phyloP scores from a whole-genome alignment of 2,797 vertebrate genomes.

The Phalloptychus januarius region DNA sequence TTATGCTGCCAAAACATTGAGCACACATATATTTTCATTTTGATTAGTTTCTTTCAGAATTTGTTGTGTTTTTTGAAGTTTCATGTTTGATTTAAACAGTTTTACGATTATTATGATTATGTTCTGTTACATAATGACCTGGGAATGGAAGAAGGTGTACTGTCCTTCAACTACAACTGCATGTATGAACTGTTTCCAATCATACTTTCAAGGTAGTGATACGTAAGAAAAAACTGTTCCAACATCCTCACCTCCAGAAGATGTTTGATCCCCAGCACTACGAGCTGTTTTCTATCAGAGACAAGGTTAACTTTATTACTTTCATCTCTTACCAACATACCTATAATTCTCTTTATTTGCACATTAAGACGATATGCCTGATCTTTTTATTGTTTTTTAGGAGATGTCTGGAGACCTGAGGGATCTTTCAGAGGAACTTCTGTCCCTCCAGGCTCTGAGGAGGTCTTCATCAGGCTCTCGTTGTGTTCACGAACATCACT shows the following conservation, averaged over 20 bases:
- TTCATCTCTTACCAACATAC: neutral
- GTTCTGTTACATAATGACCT: neutral
- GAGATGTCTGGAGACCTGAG: constrained; percentile 88
- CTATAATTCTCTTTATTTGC: neutral
- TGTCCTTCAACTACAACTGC: neutral
- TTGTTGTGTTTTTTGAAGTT: neutral
- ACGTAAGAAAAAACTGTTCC: constrained; percentile 78
- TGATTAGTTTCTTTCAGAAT: neutral
- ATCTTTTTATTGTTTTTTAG: constrained; percentile 43
- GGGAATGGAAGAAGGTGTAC: neutral
- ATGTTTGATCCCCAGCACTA: constrained; percentile 93
- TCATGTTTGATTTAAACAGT: neutral
- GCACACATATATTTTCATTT: neutral
- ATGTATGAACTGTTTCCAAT: constrained; percentile 2
- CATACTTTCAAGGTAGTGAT: constrained; percentile 69
- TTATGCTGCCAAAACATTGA: neutral
- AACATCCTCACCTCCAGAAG: constrained; percentile 87
- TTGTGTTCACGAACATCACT: constrained; percentile 95
- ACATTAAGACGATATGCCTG: neutral
- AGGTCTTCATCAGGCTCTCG: constrained; percentile 87
- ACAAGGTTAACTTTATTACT: constrained; percentile 69
- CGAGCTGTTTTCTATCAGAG: constrained; percentile 91
- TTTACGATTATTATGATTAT: neutral
- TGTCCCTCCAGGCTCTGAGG: constrained; percentile 88
- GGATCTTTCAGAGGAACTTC: constrained; percentile 90